phyloP scores from a whole-genome alignment of 2,888 invertebrate species.

The Drosophila lutescens region DNA sequence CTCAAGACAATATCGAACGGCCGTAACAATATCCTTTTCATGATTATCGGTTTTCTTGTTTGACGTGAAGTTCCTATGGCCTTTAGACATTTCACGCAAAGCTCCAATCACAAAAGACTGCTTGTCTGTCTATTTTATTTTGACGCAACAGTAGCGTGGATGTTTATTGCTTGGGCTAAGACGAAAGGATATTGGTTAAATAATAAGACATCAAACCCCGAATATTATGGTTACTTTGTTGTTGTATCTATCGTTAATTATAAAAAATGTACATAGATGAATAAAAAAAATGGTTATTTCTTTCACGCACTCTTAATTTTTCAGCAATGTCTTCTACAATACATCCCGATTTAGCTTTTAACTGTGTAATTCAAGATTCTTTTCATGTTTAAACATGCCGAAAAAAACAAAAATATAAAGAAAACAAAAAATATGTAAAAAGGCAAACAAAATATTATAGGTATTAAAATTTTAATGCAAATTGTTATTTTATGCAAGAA shows the following conservation, averaged over 20 bases:
- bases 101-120: slow-evolving; percentile 16
- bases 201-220: background rate
- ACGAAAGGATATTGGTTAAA: slow-evolving; percentile 70
- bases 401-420: slow-evolving; percentile 27
- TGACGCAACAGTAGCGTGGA: slow-evolving; percentile 77
- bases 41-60: slow-evolving; percentile 79
- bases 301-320: no score
- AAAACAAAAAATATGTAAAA: slow-evolving; percentile 45
- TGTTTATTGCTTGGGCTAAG: slow-evolving; percentile 79
- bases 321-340: background rate
- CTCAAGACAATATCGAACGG: slow-evolving; percentile 83
- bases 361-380: slow-evolving; percentile 42
- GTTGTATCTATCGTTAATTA: no score
- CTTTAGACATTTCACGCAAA: slow-evolving; percentile 19
- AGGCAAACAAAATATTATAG: slow-evolving; percentile 72
- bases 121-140: slow-evolving; percentile 57
- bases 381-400: slow-evolving; percentile 76
- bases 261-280: no score
- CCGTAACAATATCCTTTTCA: slow-evolving; percentile 84
- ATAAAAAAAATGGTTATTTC: no score
- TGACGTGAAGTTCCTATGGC: slow-evolving; percentile 29
- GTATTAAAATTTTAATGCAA: slow-evolving; percentile 78
- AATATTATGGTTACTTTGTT: background rate
- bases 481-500: slow-evolving; percentile 80
- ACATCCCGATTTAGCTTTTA: background rate